Evolutionary conservation across 1,140 invertebrate genomes (phyloP).

Genomic region (Cardiocondyla obscurior): DNA sequence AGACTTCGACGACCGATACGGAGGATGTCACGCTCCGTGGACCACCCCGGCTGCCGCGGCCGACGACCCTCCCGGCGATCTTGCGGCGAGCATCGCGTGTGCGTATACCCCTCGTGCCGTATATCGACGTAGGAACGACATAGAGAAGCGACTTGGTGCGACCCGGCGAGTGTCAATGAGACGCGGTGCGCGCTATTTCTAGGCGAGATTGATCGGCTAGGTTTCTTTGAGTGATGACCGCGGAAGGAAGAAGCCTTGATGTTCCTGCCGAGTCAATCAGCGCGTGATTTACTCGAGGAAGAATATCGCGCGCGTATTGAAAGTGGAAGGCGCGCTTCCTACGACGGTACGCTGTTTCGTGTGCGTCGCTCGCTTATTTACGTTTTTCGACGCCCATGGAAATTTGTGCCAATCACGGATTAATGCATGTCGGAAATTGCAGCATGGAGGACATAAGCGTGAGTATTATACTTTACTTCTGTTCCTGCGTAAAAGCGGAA

Average conservation of each 20-base stretch:
- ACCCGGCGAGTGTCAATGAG: slow-evolving; percentile 33
- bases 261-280: neutral
- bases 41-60: slow-evolving; percentile 72
- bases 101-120: neutral
- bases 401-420: slow-evolving; percentile 68
- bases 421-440: slow-evolving; percentile 69
- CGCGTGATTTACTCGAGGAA: slow-evolving; percentile 24
- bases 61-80: slow-evolving; percentile 56
- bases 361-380: neutral
- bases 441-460: slow-evolving; percentile 82
- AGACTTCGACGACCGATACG: slow-evolving; percentile 75
- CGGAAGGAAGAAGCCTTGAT: neutral
- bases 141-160: slow-evolving; percentile 19
- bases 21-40: slow-evolving; percentile 71
- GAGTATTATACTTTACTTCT: slow-evolving; percentile 66
- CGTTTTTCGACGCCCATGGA: slow-evolving; percentile 57
- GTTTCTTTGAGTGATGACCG: slow-evolving; percentile 45
- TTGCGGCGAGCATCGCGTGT: slow-evolving; percentile 38
- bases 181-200: neutral
- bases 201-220: neutral
- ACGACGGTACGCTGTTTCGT: slow-evolving; percentile 41
- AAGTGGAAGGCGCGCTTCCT: neutral
- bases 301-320: neutral
- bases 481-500: neutral
- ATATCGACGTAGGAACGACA: neutral